These are phyloP conservation scores for Murina feae DNA, from an alignment of 2,113 vertebrate species.

Conservation along the genomic window DNA sequence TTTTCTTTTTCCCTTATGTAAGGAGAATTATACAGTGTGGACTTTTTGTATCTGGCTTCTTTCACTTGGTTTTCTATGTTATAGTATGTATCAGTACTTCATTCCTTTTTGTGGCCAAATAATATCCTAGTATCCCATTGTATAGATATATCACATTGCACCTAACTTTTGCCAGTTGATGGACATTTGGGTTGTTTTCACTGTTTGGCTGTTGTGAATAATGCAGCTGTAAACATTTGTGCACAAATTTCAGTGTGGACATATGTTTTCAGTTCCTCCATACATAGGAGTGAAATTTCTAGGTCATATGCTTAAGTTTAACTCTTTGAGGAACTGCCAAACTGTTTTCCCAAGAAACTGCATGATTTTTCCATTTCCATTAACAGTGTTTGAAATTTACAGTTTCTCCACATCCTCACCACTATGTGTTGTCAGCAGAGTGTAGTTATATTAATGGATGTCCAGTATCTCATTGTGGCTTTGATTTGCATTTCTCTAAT, in stretches of 20 bases:
- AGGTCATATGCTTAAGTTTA: neutral
- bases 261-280: conserved; percentile 18
- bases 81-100: neutral
- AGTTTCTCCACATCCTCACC: neutral
- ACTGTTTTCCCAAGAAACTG: neutral
- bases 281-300: neutral
- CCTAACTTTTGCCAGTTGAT: neutral
- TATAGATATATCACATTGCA: neutral
- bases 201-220: conserved; percentile 8
- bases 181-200: neutral
- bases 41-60: neutral
- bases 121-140: conserved; percentile 23
- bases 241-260: neutral
- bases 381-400: neutral
- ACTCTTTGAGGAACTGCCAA: neutral
- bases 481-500: neutral
- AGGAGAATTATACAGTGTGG: neutral
- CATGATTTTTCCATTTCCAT: neutral
- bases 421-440: neutral
- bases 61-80: neutral
- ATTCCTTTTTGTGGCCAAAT: conserved; percentile 37
- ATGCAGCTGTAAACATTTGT: conserved; percentile 9
- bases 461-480: neutral
- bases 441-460: neutral
- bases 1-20: neutral